Evolutionary conservation across 2,888 invertebrate genomes (phyloP).

Genomic region (Leptinotarsa tumamoca): DNA sequence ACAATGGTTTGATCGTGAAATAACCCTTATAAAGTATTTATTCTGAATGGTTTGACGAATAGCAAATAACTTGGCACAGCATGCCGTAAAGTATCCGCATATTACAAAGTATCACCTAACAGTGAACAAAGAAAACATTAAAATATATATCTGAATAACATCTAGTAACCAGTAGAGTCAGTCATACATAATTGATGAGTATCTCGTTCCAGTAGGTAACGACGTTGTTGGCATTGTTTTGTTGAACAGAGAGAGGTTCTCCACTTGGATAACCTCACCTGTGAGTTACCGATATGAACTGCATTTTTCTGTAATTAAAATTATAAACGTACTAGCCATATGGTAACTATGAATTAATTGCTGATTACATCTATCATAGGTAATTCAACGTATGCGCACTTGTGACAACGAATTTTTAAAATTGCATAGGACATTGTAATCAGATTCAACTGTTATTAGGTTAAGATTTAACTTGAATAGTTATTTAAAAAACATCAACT

Average conservation of each 20-base stretch:
- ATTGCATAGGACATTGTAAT: background rate
- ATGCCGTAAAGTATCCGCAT: constrained; percentile 8
- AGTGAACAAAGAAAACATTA: constrained; percentile 14
- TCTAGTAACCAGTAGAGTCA: background rate
- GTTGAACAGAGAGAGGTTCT: constrained; percentile 39
- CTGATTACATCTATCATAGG: background rate
- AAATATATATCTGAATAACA: constrained; percentile 20
- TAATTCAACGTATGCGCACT: background rate
- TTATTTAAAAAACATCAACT: no score
- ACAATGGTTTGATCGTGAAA: no score
- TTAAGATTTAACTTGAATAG: no score
- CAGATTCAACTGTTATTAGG: no score
- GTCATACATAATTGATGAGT: constrained; percentile 21
- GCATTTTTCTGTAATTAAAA: constrained; percentile 22
- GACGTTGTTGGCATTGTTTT: constrained; percentile 32
- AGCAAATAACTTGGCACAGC: background rate
- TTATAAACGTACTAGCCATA: constrained; percentile 27
- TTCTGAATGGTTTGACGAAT: background rate
- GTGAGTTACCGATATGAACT: constrained; percentile 46
- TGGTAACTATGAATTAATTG: constrained; percentile 9
- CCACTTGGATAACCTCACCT: constrained; percentile 50
- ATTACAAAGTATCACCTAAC: constrained; percentile 4
- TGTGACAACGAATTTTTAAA: background rate
- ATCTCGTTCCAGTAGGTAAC: constrained; percentile 25
- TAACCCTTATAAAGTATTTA: no score